phyloP scores from a whole-genome alignment of 2,113 vertebrate species.

The Ammospiza caudacuta region DNA sequence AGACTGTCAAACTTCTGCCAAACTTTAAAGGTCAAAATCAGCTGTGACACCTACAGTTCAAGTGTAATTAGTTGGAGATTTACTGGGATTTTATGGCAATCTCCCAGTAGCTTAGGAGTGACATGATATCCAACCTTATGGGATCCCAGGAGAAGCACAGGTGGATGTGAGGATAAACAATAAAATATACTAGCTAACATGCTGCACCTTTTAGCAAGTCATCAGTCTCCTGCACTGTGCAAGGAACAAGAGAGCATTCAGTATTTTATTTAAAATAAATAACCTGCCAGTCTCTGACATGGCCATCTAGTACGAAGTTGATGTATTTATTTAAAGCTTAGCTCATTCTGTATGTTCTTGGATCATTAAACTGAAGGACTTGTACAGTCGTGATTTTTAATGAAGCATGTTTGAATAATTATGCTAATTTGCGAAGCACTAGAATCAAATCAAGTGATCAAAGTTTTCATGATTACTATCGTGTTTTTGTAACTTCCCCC shows the following conservation, averaged over 20 bases:
- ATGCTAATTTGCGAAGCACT: slow-evolving; percentile 79
- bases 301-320: slow-evolving; percentile 29
- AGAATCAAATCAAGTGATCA: slow-evolving; percentile 83
- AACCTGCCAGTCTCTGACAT: background rate
- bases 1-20: slow-evolving; percentile 68
- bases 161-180: slow-evolving; percentile 68
- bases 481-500: slow-evolving; percentile 53
- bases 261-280: slow-evolving; percentile 6
- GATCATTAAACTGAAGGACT: slow-evolving; percentile 79
- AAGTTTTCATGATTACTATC: slow-evolving; percentile 76
- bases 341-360: slow-evolving; percentile 66
- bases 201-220: background rate
- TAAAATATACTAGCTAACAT: slow-evolving; percentile 36
- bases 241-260: background rate
- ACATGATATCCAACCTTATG: slow-evolving; percentile 68
- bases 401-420: slow-evolving; percentile 80
- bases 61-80: slow-evolving; percentile 80
- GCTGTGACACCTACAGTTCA: slow-evolving; percentile 73
- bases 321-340: slow-evolving; percentile 74
- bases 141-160: slow-evolving; percentile 66
- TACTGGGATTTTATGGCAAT: slow-evolving; percentile 74
- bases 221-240: background rate
- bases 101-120: slow-evolving; percentile 72
- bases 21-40: slow-evolving; percentile 76
- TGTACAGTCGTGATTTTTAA: slow-evolving; percentile 75